A percentile compares a stretch with the other conserved stretches of the same genome.
These are phyloP conservation scores for Drosophila incognita DNA, from an alignment of 2,888 invertebrate genomes.

Conservation along the genomic window DNA sequence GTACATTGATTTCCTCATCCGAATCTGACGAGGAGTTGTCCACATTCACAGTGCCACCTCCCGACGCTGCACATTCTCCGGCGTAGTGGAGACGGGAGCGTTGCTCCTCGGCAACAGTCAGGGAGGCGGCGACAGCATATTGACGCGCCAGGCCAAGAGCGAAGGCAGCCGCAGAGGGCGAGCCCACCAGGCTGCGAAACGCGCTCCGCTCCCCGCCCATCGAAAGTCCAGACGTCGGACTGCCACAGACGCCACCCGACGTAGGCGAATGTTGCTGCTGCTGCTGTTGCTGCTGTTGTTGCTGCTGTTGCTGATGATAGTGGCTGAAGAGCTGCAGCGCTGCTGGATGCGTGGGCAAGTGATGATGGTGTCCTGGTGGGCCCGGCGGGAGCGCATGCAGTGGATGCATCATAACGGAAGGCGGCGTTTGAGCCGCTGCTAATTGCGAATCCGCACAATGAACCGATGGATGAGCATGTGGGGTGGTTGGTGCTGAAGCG, in stretches of 20 bases:
- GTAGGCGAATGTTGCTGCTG: constrained; percentile 66
- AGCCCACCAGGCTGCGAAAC: constrained; percentile 90
- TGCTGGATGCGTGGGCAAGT: constrained; percentile 75
- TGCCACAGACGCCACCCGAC: constrained; percentile 52
- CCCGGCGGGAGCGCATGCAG: constrained; percentile 67
- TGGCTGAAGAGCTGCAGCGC: constrained; percentile 80
- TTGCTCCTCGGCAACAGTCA: constrained; percentile 83
- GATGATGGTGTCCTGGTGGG: constrained; percentile 65
- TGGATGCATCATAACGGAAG: constrained; percentile 60
- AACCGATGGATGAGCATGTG: constrained; percentile 55
- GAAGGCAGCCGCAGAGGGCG: constrained; percentile 88
- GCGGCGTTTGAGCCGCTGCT: constrained; percentile 54
- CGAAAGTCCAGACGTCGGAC: constrained; percentile 82
- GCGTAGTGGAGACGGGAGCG: constrained; percentile 64
- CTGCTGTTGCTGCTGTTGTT: constrained; percentile 60
- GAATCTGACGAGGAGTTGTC: constrained; percentile 82
- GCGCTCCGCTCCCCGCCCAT: constrained; percentile 97
- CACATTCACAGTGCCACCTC: constrained; percentile 74
- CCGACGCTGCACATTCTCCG: constrained; percentile 36
- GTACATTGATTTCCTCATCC: constrained; percentile 93
- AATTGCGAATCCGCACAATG: constrained; percentile 62
- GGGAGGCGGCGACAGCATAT: constrained; percentile 83
- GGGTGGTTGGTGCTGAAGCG: constrained; percentile 74
- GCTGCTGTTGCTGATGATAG: constrained; percentile 77
- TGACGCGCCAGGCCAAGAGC: constrained; percentile 83